These are phyloP conservation scores for Brachirus orientalis DNA, from an alignment of 2,113 vertebrate species.

Conservation along the genomic window DNA sequence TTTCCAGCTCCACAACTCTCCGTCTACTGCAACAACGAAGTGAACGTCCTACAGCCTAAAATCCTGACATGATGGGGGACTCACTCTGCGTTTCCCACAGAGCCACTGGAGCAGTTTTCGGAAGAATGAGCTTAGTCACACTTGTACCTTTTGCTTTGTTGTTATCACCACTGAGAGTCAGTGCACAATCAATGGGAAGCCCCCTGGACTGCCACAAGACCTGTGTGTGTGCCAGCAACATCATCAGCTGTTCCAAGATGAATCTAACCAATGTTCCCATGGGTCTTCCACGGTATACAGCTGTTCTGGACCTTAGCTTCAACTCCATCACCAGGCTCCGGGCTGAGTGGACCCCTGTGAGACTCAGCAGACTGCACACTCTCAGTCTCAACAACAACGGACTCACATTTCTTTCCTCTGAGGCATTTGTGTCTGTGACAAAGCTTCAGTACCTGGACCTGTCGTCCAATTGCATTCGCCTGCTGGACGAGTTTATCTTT, in stretches of 20 bases:
- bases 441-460: slow-evolving; percentile 90
- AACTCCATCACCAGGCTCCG: slow-evolving; percentile 86
- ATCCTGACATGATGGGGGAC: slow-evolving; percentile 47
- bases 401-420: slow-evolving; percentile 90
- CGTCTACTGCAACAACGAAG: slow-evolving; percentile 6
- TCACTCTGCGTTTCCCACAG: slow-evolving; percentile 15
- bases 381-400: slow-evolving; percentile 91
- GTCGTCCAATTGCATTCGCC: slow-evolving; percentile 87
- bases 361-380: slow-evolving; percentile 84
- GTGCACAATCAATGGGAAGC: slow-evolving; percentile 36
- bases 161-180: slow-evolving; percentile 15
- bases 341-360: slow-evolving; percentile 85
- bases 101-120: slow-evolving; percentile 5
- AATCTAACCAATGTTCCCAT: slow-evolving; percentile 82
- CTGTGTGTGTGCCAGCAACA: slow-evolving; percentile 95
- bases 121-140: slow-evolving; percentile 37
- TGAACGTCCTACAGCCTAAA: not conserved
- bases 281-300: slow-evolving; percentile 83
- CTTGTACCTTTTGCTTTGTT: slow-evolving; percentile 60
- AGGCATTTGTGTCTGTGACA: slow-evolving; percentile 88
- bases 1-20: slow-evolving; percentile 48
- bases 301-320: slow-evolving; percentile 92
- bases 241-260: slow-evolving; percentile 91
- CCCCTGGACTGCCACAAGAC: slow-evolving; percentile 82
- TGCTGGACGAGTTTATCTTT: slow-evolving; percentile 90